These are phyloP conservation scores for Suricata suricatta DNA, from an alignment of 2,113 vertebrate species.

Conservation along the genomic window DNA sequence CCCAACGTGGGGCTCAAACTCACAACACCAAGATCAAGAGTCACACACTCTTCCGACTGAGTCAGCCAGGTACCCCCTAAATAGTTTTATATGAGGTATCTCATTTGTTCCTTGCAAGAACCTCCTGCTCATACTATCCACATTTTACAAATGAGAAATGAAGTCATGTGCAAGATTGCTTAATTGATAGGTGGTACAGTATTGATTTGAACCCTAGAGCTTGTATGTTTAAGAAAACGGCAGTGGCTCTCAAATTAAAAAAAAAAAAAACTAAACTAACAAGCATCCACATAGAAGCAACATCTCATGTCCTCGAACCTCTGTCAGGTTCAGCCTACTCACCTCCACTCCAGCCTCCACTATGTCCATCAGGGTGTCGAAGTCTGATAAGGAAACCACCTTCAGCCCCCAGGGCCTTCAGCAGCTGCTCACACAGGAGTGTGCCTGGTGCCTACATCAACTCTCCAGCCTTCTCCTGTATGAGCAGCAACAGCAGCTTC, in stretches of 20 bases:
- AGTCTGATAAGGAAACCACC: neutral
- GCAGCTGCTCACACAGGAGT: neutral
- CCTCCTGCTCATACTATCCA: neutral
- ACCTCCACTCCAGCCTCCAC: neutral
- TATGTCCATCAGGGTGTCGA: neutral
- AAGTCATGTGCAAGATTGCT: neutral
- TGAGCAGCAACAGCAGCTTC: neutral
- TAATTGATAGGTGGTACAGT: neutral
- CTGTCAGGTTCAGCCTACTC: neutral
- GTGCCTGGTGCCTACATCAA: neutral
- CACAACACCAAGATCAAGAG: neutral
- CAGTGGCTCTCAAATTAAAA: neutral
- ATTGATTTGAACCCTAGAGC: neutral
- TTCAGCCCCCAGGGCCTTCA: neutral
- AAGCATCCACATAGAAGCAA: neutral
- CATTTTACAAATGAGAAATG: constrained; percentile 50
- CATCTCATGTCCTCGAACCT: neutral
- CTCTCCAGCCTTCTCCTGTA: neutral
- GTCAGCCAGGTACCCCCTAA: neutral
- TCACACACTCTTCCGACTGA: neutral
- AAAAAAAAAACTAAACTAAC: neutral
- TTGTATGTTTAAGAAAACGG: neutral
- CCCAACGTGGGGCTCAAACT: neutral
- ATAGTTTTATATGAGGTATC: neutral
- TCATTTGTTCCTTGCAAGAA: constrained; percentile 31